Evolutionary conservation across 1,140 invertebrate species (phyloP).

Genomic region (Popillia japonica): DNA sequence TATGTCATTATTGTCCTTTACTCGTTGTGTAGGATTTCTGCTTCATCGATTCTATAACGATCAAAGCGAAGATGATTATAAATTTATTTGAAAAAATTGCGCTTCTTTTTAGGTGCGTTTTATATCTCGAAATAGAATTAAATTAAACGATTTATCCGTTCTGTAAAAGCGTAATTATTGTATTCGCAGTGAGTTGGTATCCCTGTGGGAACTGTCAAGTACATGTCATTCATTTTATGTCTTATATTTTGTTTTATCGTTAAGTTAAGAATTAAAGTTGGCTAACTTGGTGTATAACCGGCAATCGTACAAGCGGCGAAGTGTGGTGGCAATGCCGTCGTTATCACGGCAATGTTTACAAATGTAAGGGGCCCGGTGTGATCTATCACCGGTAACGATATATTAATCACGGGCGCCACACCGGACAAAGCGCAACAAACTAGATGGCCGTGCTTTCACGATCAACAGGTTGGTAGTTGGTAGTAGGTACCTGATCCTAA

Average conservation of each 20-base stretch:
- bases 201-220: no score
- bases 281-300: background rate
- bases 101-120: no score
- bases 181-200: no score
- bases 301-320: background rate
- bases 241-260: no score
- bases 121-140: no score
- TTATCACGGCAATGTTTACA: constrained; percentile 3
- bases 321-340: background rate
- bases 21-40: background rate
- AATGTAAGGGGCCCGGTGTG: background rate
- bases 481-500: background rate
- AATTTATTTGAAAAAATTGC: background rate
- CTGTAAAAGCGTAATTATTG: no score
- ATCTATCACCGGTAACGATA: constrained; percentile 14
- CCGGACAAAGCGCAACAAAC: constrained; percentile 13
- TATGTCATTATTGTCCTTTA: background rate
- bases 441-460: constrained; percentile 11
- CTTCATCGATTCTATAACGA: background rate
- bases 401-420: constrained; percentile 5
- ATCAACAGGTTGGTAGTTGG: background rate
- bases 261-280: no score
- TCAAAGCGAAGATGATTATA: constrained; percentile 4
- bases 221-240: no score
- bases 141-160: no score